Conservation (phyloP, 2,888 invertebrate genomes). For the Phorcus lineatus region DNA sequence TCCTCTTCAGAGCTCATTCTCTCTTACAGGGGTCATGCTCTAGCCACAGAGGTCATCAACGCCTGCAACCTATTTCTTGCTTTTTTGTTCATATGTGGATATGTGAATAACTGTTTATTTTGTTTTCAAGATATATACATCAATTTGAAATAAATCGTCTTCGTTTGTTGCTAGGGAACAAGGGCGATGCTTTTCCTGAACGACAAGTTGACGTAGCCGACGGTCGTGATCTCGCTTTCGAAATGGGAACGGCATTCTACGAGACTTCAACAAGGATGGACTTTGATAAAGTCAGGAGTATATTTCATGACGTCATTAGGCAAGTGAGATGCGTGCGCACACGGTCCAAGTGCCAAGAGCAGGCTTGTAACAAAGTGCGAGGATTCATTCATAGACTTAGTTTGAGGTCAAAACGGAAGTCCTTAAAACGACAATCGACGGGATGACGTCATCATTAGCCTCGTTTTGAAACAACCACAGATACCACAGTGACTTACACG, state of each 20-base stretch:
- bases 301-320: constrained; percentile 44
- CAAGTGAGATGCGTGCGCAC: constrained; percentile 38
- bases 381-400: constrained; percentile 34
- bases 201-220: constrained; percentile 30
- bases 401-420: constrained; percentile 17
- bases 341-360: constrained; percentile 17
- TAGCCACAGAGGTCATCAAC: no score
- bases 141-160: not conserved
- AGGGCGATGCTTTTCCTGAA: constrained; percentile 20
- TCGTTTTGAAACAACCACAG: no score
- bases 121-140: no score
- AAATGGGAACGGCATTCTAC: constrained; percentile 39
- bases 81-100: no score
- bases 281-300: constrained; percentile 25
- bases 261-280: constrained; percentile 37
- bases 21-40: no score
- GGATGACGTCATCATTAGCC: constrained; percentile 1
- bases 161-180: constrained; percentile 28
- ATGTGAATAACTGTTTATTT: no score
- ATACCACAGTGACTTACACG: no score
- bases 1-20: no score
- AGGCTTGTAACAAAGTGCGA: constrained; percentile 26
- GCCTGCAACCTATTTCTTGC: no score
- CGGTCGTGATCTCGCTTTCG: constrained; percentile 38
- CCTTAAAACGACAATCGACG: constrained; percentile 21